phyloP scores from a whole-genome alignment of 2,113 vertebrate genomes.

The Noturus placidus region DNA sequence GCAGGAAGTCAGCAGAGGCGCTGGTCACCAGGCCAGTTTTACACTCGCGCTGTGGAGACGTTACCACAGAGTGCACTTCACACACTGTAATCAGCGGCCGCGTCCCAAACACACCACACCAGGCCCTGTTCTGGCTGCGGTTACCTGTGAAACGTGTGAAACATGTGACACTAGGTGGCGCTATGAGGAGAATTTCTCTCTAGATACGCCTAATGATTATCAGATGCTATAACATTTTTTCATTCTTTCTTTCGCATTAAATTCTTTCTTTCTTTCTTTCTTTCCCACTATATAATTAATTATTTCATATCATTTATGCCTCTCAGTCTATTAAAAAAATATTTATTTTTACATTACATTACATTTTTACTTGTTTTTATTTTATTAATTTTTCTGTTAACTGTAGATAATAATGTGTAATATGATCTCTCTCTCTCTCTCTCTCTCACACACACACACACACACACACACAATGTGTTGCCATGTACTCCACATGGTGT shows the following conservation, averaged over 20 bases:
- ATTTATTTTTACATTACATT: not conserved
- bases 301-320: too few relatives aligned
- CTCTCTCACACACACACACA: not conserved
- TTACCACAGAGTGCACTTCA: not conserved
- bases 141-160: not conserved
- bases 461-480: too few relatives aligned
- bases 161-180: not conserved
- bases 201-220: not conserved
- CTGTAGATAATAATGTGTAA: not conserved
- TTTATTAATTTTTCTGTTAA: not conserved
- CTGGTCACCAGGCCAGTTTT: slow-evolving; percentile 4
- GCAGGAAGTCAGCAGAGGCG: not conserved
- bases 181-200: not conserved
- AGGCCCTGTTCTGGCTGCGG: not conserved
- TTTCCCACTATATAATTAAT: not conserved
- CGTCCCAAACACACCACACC: not conserved
- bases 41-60: not conserved
- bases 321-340: too few relatives aligned
- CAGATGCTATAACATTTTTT: not conserved
- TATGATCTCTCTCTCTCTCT: not conserved
- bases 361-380: not conserved
- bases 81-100: not conserved
- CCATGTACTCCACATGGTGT: not conserved
- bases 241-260: too few relatives aligned
- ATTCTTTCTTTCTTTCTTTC: too few relatives aligned